phyloP scores from a whole-genome alignment of 2,888 invertebrate species.

The Podotricha telesiphe region DNA sequence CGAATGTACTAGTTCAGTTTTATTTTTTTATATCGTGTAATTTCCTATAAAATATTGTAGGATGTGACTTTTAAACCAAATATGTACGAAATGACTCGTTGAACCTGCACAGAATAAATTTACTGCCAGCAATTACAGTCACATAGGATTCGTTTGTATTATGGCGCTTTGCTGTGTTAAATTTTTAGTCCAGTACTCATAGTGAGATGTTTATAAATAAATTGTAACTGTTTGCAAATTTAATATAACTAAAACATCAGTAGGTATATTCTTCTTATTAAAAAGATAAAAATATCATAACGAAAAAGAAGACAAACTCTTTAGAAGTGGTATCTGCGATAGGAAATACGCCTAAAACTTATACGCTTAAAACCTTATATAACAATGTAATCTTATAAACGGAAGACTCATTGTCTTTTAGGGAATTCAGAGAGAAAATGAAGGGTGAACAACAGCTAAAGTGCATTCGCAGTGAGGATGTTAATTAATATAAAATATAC shows the following conservation, averaged over 20 bases:
- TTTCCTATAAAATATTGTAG: constrained; percentile 10
- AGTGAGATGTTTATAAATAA: background rate
- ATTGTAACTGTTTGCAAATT: background rate
- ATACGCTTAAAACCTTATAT: constrained; percentile 15
- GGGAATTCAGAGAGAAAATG: constrained; percentile 26
- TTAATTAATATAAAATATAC: background rate
- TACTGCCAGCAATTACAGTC: constrained; percentile 13
- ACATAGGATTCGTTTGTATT: constrained; percentile 1
- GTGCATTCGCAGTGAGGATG: background rate
- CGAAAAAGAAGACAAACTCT: background rate
- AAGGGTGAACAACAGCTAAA: constrained; percentile 19
- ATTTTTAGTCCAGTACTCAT: background rate
- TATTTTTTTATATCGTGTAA: background rate
- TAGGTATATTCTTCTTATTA: background rate
- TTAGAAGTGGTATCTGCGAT: background rate
- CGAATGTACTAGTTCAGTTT: background rate
- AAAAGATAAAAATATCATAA: too few species aligned
- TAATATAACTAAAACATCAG: background rate
- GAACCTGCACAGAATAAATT: constrained; percentile 21
- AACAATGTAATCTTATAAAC: constrained; percentile 24
- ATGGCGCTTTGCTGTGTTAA: background rate
- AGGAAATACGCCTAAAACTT: constrained; percentile 13
- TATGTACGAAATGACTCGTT: constrained; percentile 21
- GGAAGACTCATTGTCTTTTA: constrained; percentile 28
- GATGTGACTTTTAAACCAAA: constrained; percentile 19